Evolutionary conservation across 2,888 invertebrate species (phyloP).

Genomic region (Epinotia brunnichana): DNA sequence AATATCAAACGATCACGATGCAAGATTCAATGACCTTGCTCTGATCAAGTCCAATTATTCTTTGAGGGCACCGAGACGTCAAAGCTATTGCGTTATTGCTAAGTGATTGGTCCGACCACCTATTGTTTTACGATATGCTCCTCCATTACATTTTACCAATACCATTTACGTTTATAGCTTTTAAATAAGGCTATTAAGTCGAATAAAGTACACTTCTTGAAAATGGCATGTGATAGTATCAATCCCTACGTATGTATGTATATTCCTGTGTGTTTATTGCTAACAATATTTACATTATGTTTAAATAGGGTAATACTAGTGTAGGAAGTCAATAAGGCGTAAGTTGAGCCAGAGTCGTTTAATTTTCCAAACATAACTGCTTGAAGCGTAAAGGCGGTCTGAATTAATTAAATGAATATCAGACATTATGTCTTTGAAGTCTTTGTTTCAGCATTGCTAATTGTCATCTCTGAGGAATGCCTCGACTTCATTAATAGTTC

Average conservation of each 20-base stretch:
- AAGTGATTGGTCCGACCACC: constrained; percentile 38
- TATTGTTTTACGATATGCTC: constrained; percentile 36
- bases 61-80: constrained; percentile 28
- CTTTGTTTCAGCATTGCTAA: constrained; percentile 11
- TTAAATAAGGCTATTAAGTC: constrained; percentile 26
- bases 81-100: constrained; percentile 34
- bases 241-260: too few species aligned
- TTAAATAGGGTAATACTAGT: too few species aligned
- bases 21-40: constrained; percentile 14
- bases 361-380: not conserved
- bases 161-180: constrained; percentile 25
- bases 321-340: too few species aligned
- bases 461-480: constrained; percentile 11
- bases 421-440: constrained; percentile 1
- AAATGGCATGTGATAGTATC: not conserved
- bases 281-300: too few species aligned
- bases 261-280: too few species aligned
- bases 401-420: constrained; percentile 24
- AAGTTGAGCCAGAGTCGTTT: not conserved
- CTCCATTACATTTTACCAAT: constrained; percentile 29
- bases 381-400: not conserved
- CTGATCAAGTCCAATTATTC: constrained; percentile 37
- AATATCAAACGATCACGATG: not conserved
- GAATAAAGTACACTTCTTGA: not conserved
- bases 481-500: constrained; percentile 1